Evolutionary conservation across 2,113 vertebrate genomes (phyloP).

Genomic region (Hucho hucho): DNA sequence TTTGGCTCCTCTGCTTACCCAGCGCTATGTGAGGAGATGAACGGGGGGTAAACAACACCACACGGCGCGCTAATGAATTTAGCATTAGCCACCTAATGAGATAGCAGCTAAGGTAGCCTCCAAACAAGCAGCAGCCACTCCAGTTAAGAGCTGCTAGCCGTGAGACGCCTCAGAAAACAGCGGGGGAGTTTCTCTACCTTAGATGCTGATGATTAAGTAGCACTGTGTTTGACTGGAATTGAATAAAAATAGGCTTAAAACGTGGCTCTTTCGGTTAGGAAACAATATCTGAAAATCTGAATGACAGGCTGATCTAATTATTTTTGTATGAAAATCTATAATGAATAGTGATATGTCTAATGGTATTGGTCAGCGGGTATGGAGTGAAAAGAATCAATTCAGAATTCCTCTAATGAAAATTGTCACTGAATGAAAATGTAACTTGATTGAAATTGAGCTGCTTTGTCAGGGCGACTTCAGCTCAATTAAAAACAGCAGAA

Average conservation of each 20-base stretch:
- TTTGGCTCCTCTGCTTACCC: constrained; percentile 7
- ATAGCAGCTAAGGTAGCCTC: constrained; percentile 34
- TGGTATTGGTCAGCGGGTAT: background rate
- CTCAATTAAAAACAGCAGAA: background rate
- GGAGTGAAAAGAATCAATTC: background rate
- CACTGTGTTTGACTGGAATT: background rate
- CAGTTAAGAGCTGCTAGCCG: background rate
- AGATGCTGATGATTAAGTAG: background rate
- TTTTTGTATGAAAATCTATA: background rate
- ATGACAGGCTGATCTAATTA: background rate
- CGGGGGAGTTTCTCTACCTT: background rate
- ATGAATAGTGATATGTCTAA: constrained; percentile 6
- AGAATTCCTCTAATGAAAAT: background rate
- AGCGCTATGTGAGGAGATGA: constrained; percentile 11
- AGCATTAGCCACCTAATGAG: constrained; percentile 57
- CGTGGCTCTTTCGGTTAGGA: background rate
- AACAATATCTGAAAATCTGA: background rate
- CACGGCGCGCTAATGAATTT: constrained; percentile 47
- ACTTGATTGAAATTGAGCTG: background rate
- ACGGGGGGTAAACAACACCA: constrained; percentile 33
- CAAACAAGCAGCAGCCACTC: background rate
- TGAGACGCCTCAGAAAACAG: background rate
- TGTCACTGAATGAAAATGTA: background rate
- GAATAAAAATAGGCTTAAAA: background rate
- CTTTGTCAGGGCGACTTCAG: background rate